These are phyloP conservation scores for Drosophila eugracilis DNA, from an alignment of 1,140 invertebrate species.

Conservation along the genomic window DNA sequence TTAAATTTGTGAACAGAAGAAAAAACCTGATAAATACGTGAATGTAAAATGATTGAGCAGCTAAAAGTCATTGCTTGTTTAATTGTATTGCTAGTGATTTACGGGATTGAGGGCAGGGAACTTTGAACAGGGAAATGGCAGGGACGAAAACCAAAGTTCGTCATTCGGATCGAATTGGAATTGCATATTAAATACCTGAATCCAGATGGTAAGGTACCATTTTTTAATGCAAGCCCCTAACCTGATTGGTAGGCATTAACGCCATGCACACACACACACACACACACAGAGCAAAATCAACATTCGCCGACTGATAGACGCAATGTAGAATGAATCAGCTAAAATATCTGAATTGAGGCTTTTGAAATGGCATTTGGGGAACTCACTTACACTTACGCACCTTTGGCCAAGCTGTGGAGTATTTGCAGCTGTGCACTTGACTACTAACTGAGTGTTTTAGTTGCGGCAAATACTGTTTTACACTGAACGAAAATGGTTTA, in stretches of 20 bases:
- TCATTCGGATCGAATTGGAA: constrained; percentile 16
- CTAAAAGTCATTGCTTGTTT: constrained; percentile 49
- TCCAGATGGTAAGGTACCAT: constrained; percentile 24
- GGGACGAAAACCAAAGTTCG: constrained; percentile 19
- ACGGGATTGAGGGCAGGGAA: constrained; percentile 8
- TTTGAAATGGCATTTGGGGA: constrained; percentile 42
- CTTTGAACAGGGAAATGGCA: constrained; percentile 17
- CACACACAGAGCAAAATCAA: constrained; percentile 1
- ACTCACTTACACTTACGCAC: constrained; percentile 55
- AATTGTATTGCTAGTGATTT: constrained; percentile 41
- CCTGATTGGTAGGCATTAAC: constrained; percentile 15
- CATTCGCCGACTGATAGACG: constrained; percentile 12
- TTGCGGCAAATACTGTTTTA: constrained; percentile 7
- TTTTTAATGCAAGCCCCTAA: constrained; percentile 25
- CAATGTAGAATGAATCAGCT: constrained; percentile 50
- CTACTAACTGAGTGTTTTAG: constrained; percentile 38
- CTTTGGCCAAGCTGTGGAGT: constrained; percentile 13
- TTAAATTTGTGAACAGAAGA: constrained; percentile 10
- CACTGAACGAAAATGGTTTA: constrained; percentile 2
- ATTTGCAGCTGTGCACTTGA: constrained; percentile 76
- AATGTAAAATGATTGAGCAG: constrained; percentile 20
- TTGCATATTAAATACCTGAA: constrained; percentile 40
- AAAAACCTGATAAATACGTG: constrained; percentile 15
- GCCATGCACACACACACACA: background rate
- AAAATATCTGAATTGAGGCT: constrained; percentile 35